Percentiles rank a stretch among this genome's conserved stretches.
Conservation (phyloP, 2,888 invertebrate species). For the Hydroisotoma schaefferi region DNA sequence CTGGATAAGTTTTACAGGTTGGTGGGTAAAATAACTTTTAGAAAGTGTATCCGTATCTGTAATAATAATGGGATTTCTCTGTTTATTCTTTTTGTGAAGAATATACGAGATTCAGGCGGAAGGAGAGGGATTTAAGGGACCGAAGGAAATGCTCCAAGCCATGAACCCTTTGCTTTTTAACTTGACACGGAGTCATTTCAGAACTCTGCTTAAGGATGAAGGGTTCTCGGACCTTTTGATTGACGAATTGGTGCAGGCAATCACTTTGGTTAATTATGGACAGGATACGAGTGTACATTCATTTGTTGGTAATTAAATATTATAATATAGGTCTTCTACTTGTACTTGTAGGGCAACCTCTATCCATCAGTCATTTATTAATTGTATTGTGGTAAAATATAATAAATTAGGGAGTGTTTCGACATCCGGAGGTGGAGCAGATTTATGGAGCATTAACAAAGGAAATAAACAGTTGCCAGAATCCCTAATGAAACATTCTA, state of each 20-base stretch:
- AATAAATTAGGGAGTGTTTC: conserved; percentile 54
- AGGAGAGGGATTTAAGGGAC: conserved; percentile 56
- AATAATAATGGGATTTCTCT: conserved; percentile 10
- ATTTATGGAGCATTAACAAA: conserved; percentile 60
- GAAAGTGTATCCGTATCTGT: not conserved
- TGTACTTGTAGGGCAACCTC: not conserved
- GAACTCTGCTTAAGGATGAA: conserved; percentile 52
- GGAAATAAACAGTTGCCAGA: conserved; percentile 59
- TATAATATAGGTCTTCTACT: not conserved
- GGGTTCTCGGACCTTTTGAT: conserved; percentile 56
- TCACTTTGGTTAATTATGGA: conserved; percentile 61
- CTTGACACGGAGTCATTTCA: conserved; percentile 53
- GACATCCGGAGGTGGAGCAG: conserved; percentile 57
- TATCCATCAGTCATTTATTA: not conserved
- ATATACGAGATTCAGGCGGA: conserved; percentile 59
- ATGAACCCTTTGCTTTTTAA: conserved; percentile 57
- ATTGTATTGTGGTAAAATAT: conserved; percentile 49
- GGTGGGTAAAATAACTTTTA: conserved; percentile 4
- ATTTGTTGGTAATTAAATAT: conserved; percentile 56
- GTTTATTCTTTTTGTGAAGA: conserved; percentile 53
- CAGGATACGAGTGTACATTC: conserved; percentile 58
- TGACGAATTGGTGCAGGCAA: conserved; percentile 58
- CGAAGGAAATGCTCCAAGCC: conserved; percentile 56
- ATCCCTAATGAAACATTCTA: conserved; percentile 52
- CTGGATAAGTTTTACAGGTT: conserved; percentile 54